Evolutionary conservation across 2,113 vertebrate species (phyloP), one percentile per base, ranked within the genome.

Genomic region (Oceanodroma tethys): DNA sequence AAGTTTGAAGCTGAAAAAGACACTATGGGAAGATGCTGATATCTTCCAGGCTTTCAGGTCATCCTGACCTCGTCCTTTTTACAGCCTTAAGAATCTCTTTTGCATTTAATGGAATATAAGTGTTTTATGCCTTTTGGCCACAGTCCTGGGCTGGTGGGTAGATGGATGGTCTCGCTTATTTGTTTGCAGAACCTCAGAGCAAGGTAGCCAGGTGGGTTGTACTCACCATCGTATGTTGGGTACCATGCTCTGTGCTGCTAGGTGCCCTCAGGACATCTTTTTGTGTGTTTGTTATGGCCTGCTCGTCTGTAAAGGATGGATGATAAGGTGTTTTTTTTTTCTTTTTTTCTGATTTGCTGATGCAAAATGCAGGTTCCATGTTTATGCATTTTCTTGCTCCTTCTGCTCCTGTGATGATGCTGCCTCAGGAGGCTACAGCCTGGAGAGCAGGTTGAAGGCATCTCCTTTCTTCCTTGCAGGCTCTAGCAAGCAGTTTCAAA

Each of bases 171-270:
- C n/a, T 63, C 3, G 0, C 5, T 55, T 23, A 32, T 20, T 55
- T 87, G 19, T 2, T 2, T 85, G 36, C 38, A 75, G 73, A 81
- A 67, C 42, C 8, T 45, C 62, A 72, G 19, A 68, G 7, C 15
- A 47, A 67, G 15, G 40, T 16, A 36, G 6, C 10, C 14, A n/a
- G 38, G 6, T 66, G 34, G 21, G 7, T 55, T 55, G 19, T 82
- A 47, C n/a, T 92, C 47, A 47, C 13, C 16, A 11, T 2, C 1
- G 1, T 19, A 4, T 4, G 0, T 5, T 66, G 25, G 55, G 38
- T 63, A 29, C n/a, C 70, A 55, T 1, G 0, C 20, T 58, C 50
- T 34, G 42, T 45, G 16, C 34, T 86, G 34, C 40, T 29, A 36
- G 22, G 20, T 36, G 20, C 12, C 17, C 11, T 53, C n/a, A 36